Conservation (phyloP, 2,888 invertebrate species). For the Neoaliturus tenellus region DNA sequence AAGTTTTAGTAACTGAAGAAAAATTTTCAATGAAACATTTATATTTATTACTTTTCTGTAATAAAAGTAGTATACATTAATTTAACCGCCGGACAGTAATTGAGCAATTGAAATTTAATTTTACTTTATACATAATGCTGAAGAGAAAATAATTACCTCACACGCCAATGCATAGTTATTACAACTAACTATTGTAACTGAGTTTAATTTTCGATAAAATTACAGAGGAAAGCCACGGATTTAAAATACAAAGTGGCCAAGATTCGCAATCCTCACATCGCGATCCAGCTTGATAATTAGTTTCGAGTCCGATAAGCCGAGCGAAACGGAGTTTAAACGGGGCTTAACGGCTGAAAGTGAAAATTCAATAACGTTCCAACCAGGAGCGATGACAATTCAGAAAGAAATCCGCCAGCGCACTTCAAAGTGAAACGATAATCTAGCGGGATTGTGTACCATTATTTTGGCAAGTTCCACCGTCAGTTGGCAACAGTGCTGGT, state of each 20-base stretch:
- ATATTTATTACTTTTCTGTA: too few relatives aligned
- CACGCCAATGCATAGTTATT: neutral
- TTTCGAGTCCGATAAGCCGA: slow-evolving; percentile 31
- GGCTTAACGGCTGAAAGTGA: slow-evolving; percentile 2
- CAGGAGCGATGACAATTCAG: slow-evolving; percentile 39
- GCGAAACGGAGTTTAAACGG: slow-evolving; percentile 36
- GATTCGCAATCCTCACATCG: neutral
- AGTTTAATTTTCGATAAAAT: neutral
- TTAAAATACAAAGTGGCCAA: slow-evolving; percentile 11
- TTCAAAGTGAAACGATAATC: slow-evolving; percentile 48
- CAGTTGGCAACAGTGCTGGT: slow-evolving; percentile 36
- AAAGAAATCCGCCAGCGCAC: slow-evolving; percentile 46
- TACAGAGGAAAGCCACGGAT: neutral
- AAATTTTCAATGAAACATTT: too few relatives aligned
- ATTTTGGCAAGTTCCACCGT: slow-evolving; percentile 42
- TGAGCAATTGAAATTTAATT: too few relatives aligned
- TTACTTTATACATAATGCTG: too few relatives aligned
- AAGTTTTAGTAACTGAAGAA: too few relatives aligned
- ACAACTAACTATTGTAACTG: neutral
- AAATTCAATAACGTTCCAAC: slow-evolving; percentile 46
- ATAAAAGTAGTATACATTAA: too few relatives aligned
- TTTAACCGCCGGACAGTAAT: too few relatives aligned
- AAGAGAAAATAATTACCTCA: neutral
- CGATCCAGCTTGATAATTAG: slow-evolving; percentile 37
- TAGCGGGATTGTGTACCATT: slow-evolving; percentile 27